Percentiles rank a stretch among this genome's conserved stretches.
phyloP scores from a whole-genome alignment of 2,797 vertebrate genomes.

The Rhabdomys pumilio region DNA sequence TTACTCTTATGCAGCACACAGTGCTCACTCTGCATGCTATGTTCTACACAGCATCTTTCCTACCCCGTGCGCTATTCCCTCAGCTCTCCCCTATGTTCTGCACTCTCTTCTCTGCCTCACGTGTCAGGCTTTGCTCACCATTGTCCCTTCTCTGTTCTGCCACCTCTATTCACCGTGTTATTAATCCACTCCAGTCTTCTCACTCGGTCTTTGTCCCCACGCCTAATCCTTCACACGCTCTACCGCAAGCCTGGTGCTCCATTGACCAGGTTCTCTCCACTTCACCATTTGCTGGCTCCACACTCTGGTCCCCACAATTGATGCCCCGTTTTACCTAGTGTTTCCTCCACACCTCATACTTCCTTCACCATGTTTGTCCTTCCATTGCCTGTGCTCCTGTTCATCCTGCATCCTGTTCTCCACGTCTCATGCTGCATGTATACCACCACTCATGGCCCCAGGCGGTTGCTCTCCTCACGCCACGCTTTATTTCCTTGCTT shows the following conservation, averaged over 20 bases:
- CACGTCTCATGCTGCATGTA: background rate
- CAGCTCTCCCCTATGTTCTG: background rate
- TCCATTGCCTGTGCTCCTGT: background rate
- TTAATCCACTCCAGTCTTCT: background rate
- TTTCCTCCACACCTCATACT: background rate
- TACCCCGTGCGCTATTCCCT: background rate
- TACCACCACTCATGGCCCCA: too few species aligned
- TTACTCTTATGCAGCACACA: background rate
- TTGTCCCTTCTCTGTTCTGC: accelerated
- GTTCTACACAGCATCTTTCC: background rate
- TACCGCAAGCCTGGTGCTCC: too few species aligned
- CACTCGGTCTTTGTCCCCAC: background rate
- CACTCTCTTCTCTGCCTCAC: background rate
- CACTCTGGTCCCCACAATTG: background rate
- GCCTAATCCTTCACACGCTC: background rate
- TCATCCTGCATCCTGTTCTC: background rate
- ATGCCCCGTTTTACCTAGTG: background rate
- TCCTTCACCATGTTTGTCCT: background rate
- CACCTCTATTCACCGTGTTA: background rate
- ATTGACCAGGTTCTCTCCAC: too few species aligned
- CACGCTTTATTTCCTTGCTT: background rate
- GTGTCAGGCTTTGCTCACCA: background rate
- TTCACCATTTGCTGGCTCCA: background rate
- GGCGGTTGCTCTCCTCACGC: background rate
- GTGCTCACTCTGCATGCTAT: background rate